Base-by-base conservation (phyloP, 92 coral and sea anemone species). In the Parazoanthus swiftii region DNA sequence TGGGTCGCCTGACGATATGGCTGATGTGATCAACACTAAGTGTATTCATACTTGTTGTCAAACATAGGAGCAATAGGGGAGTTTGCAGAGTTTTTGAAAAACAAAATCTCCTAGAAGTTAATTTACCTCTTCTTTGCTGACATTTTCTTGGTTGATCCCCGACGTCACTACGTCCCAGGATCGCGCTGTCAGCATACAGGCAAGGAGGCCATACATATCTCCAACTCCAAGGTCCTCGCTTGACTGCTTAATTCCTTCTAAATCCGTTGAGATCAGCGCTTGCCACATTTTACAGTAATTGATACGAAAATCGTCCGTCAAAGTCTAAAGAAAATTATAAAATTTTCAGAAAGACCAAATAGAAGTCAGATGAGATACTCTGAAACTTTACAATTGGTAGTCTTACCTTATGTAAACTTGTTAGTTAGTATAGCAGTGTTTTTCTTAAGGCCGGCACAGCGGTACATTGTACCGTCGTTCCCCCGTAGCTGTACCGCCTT, bases 271-370 rank as follows among this genome's bases (percentile, higher is more conserved):
- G 65, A 97, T 97, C 15, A 97, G 91, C 9, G 95, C 90, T 90
- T 97, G 99, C 99, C 99, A 97, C 85, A 97, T 88, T 89, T 95
- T 94, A 74, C 98, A 97, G 90, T 97, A 97, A 65, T 91, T 90
- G 25, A 97, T 92, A 13, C 99, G 99, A 91, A 97, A 97, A 67
- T 97, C 96, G 37, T 89, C 94, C 9, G 98, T 93, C 67, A 97
- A 86, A 86, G 93, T 90, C 94, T 92, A 33, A 8, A 76, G 39
- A 13, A 6, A 87, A 50, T 14, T 68, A 25, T 50, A 67, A 33
- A 3, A 15, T 2, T 16, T 67, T 18, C 1, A 56, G 8, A 59
- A 43, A 63, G 44, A 20, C 4, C 67, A 58, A 8, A 29, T 10
- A 29, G 77, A 50, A 44, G 33, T 29, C 33, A 29, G 21, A 54